These are phyloP conservation scores for Manis pentadactyla DNA, from an alignment of 2,797 vertebrate genomes.

Conservation along the genomic window DNA sequence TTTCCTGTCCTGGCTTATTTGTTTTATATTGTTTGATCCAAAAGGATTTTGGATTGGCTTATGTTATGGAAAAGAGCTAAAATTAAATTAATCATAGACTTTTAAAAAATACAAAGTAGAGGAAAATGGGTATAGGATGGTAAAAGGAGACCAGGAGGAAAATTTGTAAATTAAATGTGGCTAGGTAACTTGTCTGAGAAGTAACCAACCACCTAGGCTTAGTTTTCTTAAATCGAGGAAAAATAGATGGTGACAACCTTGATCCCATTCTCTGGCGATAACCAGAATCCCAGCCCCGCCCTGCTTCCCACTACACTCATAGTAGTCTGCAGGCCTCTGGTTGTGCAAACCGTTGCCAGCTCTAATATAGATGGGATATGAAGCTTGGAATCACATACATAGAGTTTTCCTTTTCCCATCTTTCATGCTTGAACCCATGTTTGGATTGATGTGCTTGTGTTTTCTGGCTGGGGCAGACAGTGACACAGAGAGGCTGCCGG, in stretches of 20 bases:
- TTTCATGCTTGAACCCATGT: constrained; percentile 7
- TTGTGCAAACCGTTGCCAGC: background rate
- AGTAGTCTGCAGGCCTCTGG: background rate
- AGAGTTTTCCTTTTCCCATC: constrained; percentile 13
- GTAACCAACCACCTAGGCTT: background rate
- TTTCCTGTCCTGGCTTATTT: constrained; percentile 16
- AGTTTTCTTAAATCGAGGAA: constrained; percentile 39
- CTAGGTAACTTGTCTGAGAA: background rate
- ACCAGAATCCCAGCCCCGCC: background rate
- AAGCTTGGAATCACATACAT: background rate
- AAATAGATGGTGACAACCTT: background rate
- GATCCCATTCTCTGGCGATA: background rate
- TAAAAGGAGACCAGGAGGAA: constrained; percentile 30
- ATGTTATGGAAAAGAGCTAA: constrained; percentile 50
- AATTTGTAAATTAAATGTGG: background rate
- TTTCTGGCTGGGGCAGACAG: background rate
- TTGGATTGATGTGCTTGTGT: background rate
- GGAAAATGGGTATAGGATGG: background rate
- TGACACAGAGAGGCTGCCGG: constrained; percentile 3
- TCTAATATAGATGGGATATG: background rate
- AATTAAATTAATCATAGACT: constrained; percentile 27
- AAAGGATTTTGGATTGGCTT: constrained; percentile 38
- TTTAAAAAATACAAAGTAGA: background rate
- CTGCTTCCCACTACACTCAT: background rate
- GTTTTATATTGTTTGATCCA: background rate